Conservation (phyloP, 2,797 vertebrate genomes). For the Diplodus sargus region DNA sequence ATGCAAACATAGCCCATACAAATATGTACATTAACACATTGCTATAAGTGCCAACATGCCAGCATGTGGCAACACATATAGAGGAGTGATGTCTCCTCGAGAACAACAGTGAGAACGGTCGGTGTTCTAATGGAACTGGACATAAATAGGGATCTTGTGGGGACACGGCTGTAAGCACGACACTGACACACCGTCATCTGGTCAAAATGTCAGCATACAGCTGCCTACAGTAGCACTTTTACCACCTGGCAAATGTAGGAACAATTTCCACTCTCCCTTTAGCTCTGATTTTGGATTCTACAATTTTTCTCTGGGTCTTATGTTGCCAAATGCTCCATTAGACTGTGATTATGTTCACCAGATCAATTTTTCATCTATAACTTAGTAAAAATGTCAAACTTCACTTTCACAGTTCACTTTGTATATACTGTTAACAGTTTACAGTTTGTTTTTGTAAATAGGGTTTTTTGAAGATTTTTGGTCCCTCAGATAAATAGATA, state of each 20-base stretch:
- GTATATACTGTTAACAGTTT: too few relatives aligned
- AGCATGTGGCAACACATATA: slow-evolving; percentile 39
- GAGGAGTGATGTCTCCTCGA: slow-evolving; percentile 19
- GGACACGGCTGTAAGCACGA: slow-evolving; percentile 3
- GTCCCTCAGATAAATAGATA: too few relatives aligned
- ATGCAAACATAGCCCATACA: slow-evolving; percentile 39
- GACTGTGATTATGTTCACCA: neutral
- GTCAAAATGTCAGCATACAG: neutral
- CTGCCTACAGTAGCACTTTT: neutral
- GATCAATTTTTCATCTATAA: too few relatives aligned
- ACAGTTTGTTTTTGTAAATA: too few relatives aligned
- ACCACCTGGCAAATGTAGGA: neutral
- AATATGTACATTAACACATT: slow-evolving; percentile 47
- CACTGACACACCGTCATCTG: neutral
- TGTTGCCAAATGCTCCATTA: neutral
- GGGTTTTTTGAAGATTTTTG: too few relatives aligned
- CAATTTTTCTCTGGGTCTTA: neutral
- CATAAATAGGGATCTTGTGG: too few relatives aligned
- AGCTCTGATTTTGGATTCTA: neutral
- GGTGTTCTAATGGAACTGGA: slow-evolving; percentile 1
- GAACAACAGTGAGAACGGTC: slow-evolving; percentile 22
- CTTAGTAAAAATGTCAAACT: too few relatives aligned
- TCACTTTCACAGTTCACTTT: too few relatives aligned
- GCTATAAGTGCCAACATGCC: slow-evolving; percentile 32
- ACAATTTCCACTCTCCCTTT: neutral